A percentile compares a stretch with the other conserved stretches of the same genome.
Evolutionary conservation across 1,140 invertebrate genomes (phyloP).

Genomic region (Pseudomyrmex pallidus): DNA sequence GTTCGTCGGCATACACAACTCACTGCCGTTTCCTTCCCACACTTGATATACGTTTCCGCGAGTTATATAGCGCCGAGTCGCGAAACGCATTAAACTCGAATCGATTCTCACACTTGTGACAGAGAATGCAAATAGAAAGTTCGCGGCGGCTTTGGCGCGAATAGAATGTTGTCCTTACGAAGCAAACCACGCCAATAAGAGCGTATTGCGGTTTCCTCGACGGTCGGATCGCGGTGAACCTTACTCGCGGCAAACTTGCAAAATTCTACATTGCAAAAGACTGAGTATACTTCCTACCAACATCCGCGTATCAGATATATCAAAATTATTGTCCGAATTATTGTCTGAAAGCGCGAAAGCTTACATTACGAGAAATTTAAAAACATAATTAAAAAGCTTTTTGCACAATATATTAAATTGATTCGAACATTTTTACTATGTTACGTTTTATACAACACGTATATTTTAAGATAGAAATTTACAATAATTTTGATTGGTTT

Average conservation of each 20-base stretch:
- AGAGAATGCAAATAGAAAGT: constrained; percentile 76
- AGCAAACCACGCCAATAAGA: constrained; percentile 72
- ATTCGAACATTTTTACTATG: no score
- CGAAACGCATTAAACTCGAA: constrained; percentile 66
- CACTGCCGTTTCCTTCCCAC: constrained; percentile 22
- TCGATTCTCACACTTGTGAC: constrained; percentile 75
- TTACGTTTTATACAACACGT: no score
- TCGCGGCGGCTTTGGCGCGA: constrained; percentile 17
- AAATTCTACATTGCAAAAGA: constrained; percentile 64
- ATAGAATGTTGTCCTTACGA: constrained; percentile 69
- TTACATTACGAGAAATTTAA: background rate
- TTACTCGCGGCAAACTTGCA: constrained; percentile 61
- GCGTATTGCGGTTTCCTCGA: constrained; percentile 51
- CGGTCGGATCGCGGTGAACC: constrained; percentile 30
- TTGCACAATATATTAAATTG: no score
- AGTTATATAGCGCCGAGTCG: constrained; percentile 40
- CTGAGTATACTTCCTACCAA: constrained; percentile 27
- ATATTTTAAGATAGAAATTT: no score
- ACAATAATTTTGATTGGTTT: no score
- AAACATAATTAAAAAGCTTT: background rate
- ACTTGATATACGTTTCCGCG: constrained; percentile 39
- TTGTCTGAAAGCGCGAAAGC: background rate
- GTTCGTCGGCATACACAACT: background rate
- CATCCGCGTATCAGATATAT: background rate
- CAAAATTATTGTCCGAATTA: background rate